A percentile compares a stretch with the other conserved stretches of the same genome.
Evolutionary conservation across 2,888 invertebrate genomes (phyloP).

Genomic region (Drosophila merina): DNA sequence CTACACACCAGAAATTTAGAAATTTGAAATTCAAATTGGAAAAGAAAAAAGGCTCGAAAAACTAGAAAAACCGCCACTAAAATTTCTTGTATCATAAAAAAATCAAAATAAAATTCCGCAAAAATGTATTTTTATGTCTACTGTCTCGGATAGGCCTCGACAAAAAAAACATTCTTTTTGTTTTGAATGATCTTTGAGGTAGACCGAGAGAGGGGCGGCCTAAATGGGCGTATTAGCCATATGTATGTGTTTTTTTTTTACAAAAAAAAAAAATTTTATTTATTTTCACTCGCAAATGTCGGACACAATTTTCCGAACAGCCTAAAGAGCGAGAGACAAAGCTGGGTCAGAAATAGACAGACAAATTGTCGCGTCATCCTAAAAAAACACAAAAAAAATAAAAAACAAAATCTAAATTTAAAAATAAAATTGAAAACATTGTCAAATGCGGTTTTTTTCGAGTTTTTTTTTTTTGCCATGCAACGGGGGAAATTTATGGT

Average conservation of each 20-base stretch:
- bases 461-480: conserved; percentile 29
- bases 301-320: conserved; percentile 39
- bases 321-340: conserved; percentile 39
- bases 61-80: conserved; percentile 10
- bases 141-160: conserved; percentile 62
- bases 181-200: conserved; percentile 38
- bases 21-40: conserved; percentile 39
- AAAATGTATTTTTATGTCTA: conserved; percentile 64
- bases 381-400: conserved; percentile 48
- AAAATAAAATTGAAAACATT: conserved; percentile 48
- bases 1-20: conserved; percentile 12
- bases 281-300: conserved; percentile 31
- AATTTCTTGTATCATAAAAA: conserved; percentile 33
- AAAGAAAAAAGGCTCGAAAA: conserved; percentile 1
- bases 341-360: conserved; percentile 75
- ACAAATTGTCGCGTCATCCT: conserved; percentile 80
- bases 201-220: neutral
- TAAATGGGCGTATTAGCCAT: neutral
- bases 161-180: conserved; percentile 27
- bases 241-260: neutral
- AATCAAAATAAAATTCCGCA: conserved; percentile 74
- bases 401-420: conserved; percentile 26
- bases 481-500: conserved; percentile 33
- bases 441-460: conserved; percentile 34
- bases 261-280: conserved; percentile 24